Conservation (phyloP, 2,113 vertebrate species). For the Pterocles gutturalis region DNA sequence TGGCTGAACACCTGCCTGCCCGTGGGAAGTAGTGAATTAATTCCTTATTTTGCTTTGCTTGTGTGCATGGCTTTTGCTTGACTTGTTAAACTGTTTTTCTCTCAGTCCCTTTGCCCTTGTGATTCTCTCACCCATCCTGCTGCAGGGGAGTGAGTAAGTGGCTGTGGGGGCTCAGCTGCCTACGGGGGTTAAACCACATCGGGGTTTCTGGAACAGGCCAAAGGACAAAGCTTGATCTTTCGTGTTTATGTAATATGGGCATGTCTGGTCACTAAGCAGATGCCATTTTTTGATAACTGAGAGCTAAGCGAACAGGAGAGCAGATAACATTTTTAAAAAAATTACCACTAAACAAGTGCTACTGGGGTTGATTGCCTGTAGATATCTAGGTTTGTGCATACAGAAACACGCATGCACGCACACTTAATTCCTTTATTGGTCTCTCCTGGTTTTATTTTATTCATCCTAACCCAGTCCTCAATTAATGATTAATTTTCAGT, state of each 20-base stretch:
- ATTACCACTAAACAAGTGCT: background rate
- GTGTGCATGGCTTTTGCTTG: background rate
- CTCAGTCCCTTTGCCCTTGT: background rate
- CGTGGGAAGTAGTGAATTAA: background rate
- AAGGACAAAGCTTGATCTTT: background rate
- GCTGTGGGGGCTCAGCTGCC: background rate
- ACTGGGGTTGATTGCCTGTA: background rate
- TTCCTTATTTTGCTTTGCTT: background rate
- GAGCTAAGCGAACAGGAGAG: background rate
- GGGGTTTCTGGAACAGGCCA: background rate
- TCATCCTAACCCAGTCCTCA: background rate
- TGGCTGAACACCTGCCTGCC: background rate
- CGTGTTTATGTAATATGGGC: background rate
- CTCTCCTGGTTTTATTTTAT: background rate
- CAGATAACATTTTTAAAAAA: background rate
- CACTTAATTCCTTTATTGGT: background rate
- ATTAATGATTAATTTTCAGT: background rate
- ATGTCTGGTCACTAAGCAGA: background rate
- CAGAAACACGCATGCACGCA: background rate
- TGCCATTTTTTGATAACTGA: background rate
- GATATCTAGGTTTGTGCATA: fast-evolving
- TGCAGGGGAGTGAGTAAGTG: fast-evolving
- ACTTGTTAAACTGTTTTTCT: background rate
- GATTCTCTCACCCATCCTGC: background rate
- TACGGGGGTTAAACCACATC: background rate